Evolutionary conservation across 1,140 invertebrate genomes (phyloP).

Genomic region (Chrysoperla carnea): DNA sequence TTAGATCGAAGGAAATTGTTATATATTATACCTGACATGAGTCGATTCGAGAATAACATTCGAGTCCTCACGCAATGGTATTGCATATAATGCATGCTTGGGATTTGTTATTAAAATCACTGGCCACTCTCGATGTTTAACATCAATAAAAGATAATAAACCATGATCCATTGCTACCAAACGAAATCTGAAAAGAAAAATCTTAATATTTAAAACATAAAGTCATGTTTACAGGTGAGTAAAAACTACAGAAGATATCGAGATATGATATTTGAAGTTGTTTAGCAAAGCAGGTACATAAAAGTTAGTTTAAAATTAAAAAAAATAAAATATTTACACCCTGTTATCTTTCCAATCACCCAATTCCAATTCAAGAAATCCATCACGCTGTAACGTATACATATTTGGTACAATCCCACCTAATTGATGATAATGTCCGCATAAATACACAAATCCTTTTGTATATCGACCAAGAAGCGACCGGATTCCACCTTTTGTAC

Average conservation of each 20-base stretch:
- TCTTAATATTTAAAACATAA: conserved; percentile 1
- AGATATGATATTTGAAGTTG: neutral
- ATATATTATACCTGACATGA: conserved; percentile 45
- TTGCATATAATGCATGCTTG: conserved; percentile 56
- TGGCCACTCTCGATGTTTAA: conserved; percentile 61
- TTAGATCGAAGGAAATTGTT: neutral
- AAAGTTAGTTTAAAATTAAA: neutral
- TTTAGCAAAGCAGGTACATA: neutral
- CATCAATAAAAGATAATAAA: conserved; percentile 74
- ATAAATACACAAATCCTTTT: conserved; percentile 58
- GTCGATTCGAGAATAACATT: conserved; percentile 49
- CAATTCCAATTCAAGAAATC: conserved; percentile 78
- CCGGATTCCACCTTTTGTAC: conserved; percentile 19
- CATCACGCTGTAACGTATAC: conserved; percentile 70
- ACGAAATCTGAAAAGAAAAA: conserved; percentile 41
- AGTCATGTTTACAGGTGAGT: neutral
- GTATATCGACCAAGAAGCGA: conserved; percentile 24
- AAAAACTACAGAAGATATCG: neutral
- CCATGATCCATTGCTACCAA: conserved; percentile 76
- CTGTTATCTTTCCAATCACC: conserved; percentile 89
- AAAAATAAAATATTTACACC: conserved; percentile 35
- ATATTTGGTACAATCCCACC: conserved; percentile 62
- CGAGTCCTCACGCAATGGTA: conserved; percentile 56
- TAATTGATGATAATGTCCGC: conserved; percentile 80
- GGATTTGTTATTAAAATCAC: conserved; percentile 76